A percentile compares a stretch with the other conserved stretches of the same genome.
Evolutionary conservation across 2,888 invertebrate species (phyloP).

Genomic region (Eumerus sabulonum): DNA sequence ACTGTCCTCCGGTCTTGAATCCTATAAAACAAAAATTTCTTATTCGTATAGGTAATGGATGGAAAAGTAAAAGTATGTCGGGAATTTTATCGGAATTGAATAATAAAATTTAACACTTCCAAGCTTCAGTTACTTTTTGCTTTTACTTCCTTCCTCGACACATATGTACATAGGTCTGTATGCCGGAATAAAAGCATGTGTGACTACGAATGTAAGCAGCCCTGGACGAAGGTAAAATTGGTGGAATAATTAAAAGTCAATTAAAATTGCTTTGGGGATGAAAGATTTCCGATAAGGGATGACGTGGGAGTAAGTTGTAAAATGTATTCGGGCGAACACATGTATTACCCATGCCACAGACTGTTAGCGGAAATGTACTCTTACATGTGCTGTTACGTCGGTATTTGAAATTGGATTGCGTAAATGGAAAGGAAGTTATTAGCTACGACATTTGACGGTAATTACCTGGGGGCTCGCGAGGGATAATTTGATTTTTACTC

Average conservation of each 20-base stretch:
- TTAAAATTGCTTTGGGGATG: constrained; percentile 52
- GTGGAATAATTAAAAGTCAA: constrained; percentile 65
- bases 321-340: not conserved
- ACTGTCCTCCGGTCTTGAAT: not conserved
- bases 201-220: constrained; percentile 12
- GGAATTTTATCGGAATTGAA: constrained; percentile 60
- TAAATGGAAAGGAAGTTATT: constrained; percentile 43
- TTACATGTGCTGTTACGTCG: constrained; percentile 25
- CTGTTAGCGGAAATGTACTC: too few relatives aligned
- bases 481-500: constrained; percentile 30
- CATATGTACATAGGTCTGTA: too few relatives aligned
- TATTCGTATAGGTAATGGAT: not conserved
- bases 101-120: constrained; percentile 64
- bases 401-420: constrained; percentile 49
- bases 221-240: constrained; percentile 59
- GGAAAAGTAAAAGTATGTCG: constrained; percentile 44
- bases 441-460: constrained; percentile 51
- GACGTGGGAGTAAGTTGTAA: not conserved
- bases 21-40: not conserved
- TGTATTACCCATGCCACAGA: not conserved
- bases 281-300: constrained; percentile 36
- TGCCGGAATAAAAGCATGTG: too few relatives aligned
- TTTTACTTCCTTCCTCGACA: too few relatives aligned
- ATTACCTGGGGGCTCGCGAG: constrained; percentile 18
- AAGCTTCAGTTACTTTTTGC: constrained; percentile 28